Base-by-base conservation (phyloP, 2,113 vertebrate genomes). In the Erythrolamprus reginae region DNA sequence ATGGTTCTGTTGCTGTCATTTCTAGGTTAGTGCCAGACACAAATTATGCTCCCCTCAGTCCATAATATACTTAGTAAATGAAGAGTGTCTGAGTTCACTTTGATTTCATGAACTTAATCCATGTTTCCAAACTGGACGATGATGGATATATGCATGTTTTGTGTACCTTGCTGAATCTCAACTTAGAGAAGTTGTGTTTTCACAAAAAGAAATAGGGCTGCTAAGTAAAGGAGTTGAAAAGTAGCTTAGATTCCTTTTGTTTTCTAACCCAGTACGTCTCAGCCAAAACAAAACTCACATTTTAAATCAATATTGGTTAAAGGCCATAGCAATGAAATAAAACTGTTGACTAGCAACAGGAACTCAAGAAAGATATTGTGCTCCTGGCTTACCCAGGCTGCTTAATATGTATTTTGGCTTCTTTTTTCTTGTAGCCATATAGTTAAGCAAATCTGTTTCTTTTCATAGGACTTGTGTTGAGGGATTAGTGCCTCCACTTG, bases 401-500 rank as follows among this genome's bases (percentile, higher is more conserved):
- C 52, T n/a, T 82, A 12, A 17, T n/a, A 10, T 87, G 83, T 10
- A 9, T 65, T n/a, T 10, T 13, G 52, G 26, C 86, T 92, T 23
- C 51, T 82, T 92, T 85, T 5, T 77, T 91, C 38, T 82, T 84
- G 56, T 90, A 88, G 28, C 87, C 94, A 9, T 10, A 51, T 56
- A 77, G 21, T 51, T 82, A 56, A 61, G 33, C 82, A 0, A 3
- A 84, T 61, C n/a, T 94, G 92, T 95, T 86, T 9, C 91, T 87
- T 19, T 47, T 92, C 61, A 24, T 94, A 97, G 96, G 95, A 95
- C 91, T 92, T 97, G 97, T 45, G 51, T 95, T 0, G 96, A 97
- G 87, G 96, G 97, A 91, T 93, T 97, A 53, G 93, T 97, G 93
- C 95, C 95, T 88, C 92, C 96, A 2, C 92, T 93, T 86, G 93